Evolutionary conservation across 2,113 vertebrate genomes (phyloP).

Genomic region (Micronycteris hirsuta): DNA sequence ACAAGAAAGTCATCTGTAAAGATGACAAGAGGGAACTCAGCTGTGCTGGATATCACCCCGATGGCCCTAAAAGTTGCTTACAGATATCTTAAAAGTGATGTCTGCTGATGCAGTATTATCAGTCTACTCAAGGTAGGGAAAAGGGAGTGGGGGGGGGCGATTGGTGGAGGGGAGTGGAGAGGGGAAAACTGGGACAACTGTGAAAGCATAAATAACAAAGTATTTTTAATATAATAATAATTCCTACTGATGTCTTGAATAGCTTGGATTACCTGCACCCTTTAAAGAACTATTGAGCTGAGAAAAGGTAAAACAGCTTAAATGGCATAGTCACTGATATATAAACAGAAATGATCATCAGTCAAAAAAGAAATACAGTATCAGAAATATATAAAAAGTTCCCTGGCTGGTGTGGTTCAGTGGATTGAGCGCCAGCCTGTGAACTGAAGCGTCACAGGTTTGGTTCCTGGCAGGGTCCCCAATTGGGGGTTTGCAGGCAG

Average conservation of each 20-base stretch:
- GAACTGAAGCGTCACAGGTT: too few relatives aligned
- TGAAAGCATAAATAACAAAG: too few relatives aligned
- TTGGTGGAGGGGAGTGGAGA: too few relatives aligned
- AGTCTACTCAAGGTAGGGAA: neutral
- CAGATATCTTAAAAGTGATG: neutral
- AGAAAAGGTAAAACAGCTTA: neutral
- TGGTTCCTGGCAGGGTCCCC: too few relatives aligned
- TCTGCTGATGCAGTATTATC: neutral
- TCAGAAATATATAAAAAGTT: neutral
- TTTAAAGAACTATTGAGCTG: neutral
- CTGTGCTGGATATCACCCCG: neutral
- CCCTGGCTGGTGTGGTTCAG: too few relatives aligned
- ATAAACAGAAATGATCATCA: neutral
- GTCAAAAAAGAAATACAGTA: neutral
- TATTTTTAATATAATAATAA: too few relatives aligned
- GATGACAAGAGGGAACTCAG: neutral
- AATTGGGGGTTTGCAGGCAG: too few relatives aligned
- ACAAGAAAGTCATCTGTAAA: neutral
- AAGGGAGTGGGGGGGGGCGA: too few relatives aligned
- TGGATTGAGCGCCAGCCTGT: too few relatives aligned
- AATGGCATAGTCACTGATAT: neutral
- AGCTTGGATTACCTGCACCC: neutral
- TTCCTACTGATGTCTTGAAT: neutral
- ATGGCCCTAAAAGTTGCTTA: neutral
- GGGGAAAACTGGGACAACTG: too few relatives aligned